Evolutionary conservation across 2,888 invertebrate genomes (phyloP).

Genomic region (Scotopteryx bipunctaria): DNA sequence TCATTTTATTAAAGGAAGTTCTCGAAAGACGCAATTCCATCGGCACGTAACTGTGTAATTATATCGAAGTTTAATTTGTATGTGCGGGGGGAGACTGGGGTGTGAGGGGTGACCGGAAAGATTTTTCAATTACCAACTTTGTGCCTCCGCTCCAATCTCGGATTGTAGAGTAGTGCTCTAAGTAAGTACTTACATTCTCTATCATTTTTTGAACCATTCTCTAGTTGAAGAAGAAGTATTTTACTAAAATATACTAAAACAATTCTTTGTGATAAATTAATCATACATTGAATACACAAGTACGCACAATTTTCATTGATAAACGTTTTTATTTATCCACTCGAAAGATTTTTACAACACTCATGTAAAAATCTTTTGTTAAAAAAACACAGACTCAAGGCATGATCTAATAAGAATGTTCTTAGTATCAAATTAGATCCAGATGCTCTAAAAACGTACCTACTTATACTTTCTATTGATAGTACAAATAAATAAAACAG

Average conservation of each 20-base stretch:
- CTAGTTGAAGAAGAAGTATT: too few relatives aligned
- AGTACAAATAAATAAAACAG: background rate
- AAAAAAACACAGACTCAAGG: too few relatives aligned
- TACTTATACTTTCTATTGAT: background rate
- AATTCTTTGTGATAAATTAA: too few relatives aligned
- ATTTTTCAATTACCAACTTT: slow-evolving; percentile 81
- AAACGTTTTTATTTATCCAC: too few relatives aligned
- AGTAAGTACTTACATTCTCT: slow-evolving; percentile 33
- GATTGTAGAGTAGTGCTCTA: slow-evolving; percentile 54
- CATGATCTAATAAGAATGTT: too few relatives aligned
- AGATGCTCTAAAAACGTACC: too few relatives aligned
- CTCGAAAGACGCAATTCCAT: slow-evolving; percentile 16
- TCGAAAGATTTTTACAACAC: too few relatives aligned
- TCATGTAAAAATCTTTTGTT: too few relatives aligned
- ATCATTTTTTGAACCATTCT: background rate
- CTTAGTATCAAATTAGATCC: too few relatives aligned
- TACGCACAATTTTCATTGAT: too few relatives aligned
- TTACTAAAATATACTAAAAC: too few relatives aligned
- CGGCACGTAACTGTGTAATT: slow-evolving; percentile 45
- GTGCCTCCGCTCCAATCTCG: slow-evolving; percentile 75
- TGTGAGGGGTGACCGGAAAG: slow-evolving; percentile 55
- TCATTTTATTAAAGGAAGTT: slow-evolving; percentile 2
- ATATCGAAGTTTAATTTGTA: slow-evolving; percentile 51
- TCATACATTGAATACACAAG: too few relatives aligned
- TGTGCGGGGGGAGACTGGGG: slow-evolving; percentile 26